A percentile compares a stretch with the other conserved stretches of the same genome.
phyloP scores from a whole-genome alignment of 2,888 invertebrate species.

The Podotricha telesiphe region DNA sequence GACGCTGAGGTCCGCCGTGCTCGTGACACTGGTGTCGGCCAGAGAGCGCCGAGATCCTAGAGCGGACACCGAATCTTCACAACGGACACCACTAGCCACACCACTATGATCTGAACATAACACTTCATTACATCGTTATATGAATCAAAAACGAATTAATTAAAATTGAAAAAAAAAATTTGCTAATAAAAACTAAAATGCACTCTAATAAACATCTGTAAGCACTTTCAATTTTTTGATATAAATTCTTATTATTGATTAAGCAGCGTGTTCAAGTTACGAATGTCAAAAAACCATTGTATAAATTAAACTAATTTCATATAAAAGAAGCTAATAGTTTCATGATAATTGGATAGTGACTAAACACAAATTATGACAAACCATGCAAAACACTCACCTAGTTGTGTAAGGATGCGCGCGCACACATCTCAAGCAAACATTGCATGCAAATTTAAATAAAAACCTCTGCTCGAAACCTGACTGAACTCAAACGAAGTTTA shows the following conservation, averaged over 20 bases:
- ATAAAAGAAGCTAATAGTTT: background rate
- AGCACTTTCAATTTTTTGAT: background rate
- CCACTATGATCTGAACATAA: constrained; percentile 70
- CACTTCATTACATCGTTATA: constrained; percentile 22
- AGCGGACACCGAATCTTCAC: constrained; percentile 87
- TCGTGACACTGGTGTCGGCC: constrained; percentile 92
- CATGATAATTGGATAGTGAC: constrained; percentile 16
- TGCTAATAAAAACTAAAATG: background rate
- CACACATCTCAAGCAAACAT: constrained; percentile 59
- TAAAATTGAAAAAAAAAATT: background rate
- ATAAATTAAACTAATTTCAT: background rate
- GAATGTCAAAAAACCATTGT: too few relatives aligned
- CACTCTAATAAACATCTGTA: background rate
- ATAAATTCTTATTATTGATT: background rate
- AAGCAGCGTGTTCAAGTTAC: background rate
- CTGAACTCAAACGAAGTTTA: constrained; percentile 47
- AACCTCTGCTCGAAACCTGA: constrained; percentile 73
- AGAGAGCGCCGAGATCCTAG: constrained; percentile 90
- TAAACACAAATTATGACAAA: constrained; percentile 32
- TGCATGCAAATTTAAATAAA: constrained; percentile 59
- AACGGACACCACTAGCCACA: constrained; percentile 65
- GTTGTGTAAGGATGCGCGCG: constrained; percentile 37
- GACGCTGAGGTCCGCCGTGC: constrained; percentile 91
- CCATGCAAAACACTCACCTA: constrained; percentile 50
- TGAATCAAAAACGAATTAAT: background rate